A percentile compares a stretch with the other conserved stretches of the same genome.
These are phyloP conservation scores for Amphipoea lucens DNA, from an alignment of 2,888 invertebrate genomes.

Conservation along the genomic window DNA sequence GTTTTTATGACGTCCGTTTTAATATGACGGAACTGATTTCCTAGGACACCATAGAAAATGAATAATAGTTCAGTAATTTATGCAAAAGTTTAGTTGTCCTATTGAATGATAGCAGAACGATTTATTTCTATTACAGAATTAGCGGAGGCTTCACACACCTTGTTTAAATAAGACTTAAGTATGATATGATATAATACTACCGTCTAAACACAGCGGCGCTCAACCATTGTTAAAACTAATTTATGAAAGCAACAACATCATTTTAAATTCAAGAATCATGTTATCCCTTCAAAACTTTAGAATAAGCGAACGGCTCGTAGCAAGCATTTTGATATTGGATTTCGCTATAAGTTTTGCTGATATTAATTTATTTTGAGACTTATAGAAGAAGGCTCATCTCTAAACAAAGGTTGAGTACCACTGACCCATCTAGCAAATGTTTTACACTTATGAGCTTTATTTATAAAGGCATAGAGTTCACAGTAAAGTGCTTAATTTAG, in stretches of 20 bases:
- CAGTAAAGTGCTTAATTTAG: constrained; percentile 43
- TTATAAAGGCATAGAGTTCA: constrained; percentile 56
- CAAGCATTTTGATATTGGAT: neutral
- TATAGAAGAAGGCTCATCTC: no score
- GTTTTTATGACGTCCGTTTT: no score
- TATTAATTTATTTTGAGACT: neutral
- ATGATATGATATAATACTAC: constrained; percentile 25
- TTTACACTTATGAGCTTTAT: constrained; percentile 28
- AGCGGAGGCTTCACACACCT: constrained; percentile 27
- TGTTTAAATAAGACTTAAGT: constrained; percentile 20
- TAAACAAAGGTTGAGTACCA: constrained; percentile 32
- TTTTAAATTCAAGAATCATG: neutral
- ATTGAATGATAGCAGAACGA: neutral
- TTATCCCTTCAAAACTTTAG: neutral
- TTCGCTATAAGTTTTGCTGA: neutral
- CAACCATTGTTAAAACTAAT: constrained; percentile 38
- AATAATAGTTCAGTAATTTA: neutral
- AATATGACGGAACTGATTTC: neutral
- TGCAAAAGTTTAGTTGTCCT: neutral
- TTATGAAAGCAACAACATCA: neutral
- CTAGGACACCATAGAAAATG: neutral
- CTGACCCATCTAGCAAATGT: constrained; percentile 30
- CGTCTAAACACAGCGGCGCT: constrained; percentile 28
- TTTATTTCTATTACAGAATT: constrained; percentile 9
- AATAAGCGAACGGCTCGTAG: neutral